Conservation (phyloP, 2,113 vertebrate genomes). For the Poeciliopsis turrubarensis region DNA sequence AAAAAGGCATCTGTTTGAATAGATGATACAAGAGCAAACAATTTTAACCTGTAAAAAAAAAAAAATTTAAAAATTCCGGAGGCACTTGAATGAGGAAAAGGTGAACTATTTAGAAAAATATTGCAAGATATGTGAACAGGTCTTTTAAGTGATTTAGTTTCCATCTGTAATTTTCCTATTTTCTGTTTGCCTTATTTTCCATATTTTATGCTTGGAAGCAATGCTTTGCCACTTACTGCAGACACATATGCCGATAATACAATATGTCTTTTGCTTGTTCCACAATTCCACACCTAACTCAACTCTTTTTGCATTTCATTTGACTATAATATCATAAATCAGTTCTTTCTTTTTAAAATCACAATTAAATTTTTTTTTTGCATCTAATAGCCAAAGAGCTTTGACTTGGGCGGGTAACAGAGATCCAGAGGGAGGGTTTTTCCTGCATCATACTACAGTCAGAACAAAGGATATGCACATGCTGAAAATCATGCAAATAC, state of each 20-base stretch:
- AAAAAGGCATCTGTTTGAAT: constrained; percentile 21
- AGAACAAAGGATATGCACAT: constrained; percentile 89
- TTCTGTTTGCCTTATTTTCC: constrained; percentile 65
- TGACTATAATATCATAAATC: constrained; percentile 18
- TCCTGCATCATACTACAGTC: constrained; percentile 80
- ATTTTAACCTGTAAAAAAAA: background rate
- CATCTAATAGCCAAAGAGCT: constrained; percentile 66
- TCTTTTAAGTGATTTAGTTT: constrained; percentile 56
- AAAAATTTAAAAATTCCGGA: constrained; percentile 13
- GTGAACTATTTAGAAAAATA: constrained; percentile 45
- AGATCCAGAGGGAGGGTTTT: constrained; percentile 45
- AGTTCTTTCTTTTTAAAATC: constrained; percentile 37
- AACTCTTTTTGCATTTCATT: constrained; percentile 29
- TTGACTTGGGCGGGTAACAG: constrained; percentile 44
- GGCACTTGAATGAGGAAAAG: constrained; percentile 24
- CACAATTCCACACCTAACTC: constrained; percentile 48
- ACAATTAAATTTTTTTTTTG: constrained; percentile 41
- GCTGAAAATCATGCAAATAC: constrained; percentile 87
- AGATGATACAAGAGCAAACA: constrained; percentile 17
- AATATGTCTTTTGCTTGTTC: constrained; percentile 57
- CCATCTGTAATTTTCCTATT: constrained; percentile 58
- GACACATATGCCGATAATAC: constrained; percentile 61
- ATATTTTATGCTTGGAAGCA: constrained; percentile 71
- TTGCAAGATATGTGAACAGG: constrained; percentile 34
- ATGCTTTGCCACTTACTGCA: constrained; percentile 58